These are phyloP conservation scores for Podargus strigoides DNA, from an alignment of 2,797 vertebrate species.

Conservation along the genomic window DNA sequence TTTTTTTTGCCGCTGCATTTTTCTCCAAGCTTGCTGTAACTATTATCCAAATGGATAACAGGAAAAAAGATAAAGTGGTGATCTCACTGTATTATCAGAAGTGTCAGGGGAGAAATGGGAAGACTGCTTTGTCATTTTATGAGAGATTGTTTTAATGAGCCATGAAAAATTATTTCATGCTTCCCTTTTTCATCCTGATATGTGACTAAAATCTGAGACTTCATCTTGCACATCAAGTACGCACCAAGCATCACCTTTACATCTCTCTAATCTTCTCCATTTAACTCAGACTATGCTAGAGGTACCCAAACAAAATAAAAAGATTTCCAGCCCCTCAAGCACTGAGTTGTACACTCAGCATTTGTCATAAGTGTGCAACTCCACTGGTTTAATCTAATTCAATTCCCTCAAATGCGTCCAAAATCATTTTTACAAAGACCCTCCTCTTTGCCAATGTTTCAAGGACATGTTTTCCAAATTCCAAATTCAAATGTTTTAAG, in stretches of 20 bases:
- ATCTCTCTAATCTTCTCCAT: background rate
- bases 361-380: background rate
- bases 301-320: background rate
- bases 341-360: background rate
- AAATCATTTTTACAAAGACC: background rate
- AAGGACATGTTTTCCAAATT: background rate
- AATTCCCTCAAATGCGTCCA: background rate
- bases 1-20: background rate
- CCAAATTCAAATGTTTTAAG: background rate
- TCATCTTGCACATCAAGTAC: background rate
- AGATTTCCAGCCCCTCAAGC: background rate
- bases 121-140: constrained; percentile 9
- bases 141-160: constrained; percentile 7
- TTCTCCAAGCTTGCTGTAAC: background rate
- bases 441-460: background rate
- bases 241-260: background rate
- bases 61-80: constrained; percentile 15
- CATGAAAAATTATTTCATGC: background rate
- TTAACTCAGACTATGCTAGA: background rate
- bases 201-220: background rate
- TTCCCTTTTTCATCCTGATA: background rate
- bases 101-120: constrained; percentile 1
- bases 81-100: constrained; percentile 27
- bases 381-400: background rate
- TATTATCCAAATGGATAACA: background rate